phyloP scores from a whole-genome alignment of 23 tunicate species.

The Corella eumyota region DNA sequence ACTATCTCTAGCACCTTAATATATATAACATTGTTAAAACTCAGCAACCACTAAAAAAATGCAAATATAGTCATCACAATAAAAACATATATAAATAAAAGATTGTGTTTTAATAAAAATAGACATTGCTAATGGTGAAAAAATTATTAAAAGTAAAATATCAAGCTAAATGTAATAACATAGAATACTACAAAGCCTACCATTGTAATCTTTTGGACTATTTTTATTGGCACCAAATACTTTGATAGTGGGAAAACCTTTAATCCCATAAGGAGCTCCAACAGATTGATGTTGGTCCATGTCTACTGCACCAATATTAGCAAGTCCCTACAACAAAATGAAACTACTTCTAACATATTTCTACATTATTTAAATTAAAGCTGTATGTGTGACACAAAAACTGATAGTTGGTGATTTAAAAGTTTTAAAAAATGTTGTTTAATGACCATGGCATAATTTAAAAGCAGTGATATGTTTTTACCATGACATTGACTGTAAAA shows the following conservation, averaged over 20 bases:
- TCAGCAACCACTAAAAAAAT: neutral
- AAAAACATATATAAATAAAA: neutral
- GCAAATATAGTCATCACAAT: neutral
- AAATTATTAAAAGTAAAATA: too few relatives aligned
- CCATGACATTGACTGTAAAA: too few relatives aligned
- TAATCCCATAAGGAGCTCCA: conserved; percentile 67
- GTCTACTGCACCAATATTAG: conserved; percentile 92
- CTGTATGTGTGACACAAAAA: too few relatives aligned
- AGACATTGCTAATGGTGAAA: too few relatives aligned
- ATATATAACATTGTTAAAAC: too few relatives aligned
- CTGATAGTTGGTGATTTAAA: too few relatives aligned
- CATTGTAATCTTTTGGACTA: conserved; percentile 86
- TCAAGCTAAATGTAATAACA: too few relatives aligned
- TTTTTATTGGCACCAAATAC: conserved; percentile 84
- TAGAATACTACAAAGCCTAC: conserved; percentile 24
- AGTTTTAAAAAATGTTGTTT: too few relatives aligned
- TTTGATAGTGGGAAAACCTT: conserved; percentile 98
- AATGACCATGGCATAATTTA: too few relatives aligned
- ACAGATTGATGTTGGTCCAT: conserved; percentile 78
- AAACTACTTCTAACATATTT: neutral
- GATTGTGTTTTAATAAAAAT: too few relatives aligned
- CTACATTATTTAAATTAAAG: neutral
- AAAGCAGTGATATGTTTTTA: too few relatives aligned
- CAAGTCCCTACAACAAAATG: conserved; percentile 90
- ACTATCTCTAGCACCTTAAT: conserved; percentile 56